These are phyloP conservation scores for Anagrus nilaparvatae DNA, from an alignment of 1,140 invertebrate species.

Conservation along the genomic window DNA sequence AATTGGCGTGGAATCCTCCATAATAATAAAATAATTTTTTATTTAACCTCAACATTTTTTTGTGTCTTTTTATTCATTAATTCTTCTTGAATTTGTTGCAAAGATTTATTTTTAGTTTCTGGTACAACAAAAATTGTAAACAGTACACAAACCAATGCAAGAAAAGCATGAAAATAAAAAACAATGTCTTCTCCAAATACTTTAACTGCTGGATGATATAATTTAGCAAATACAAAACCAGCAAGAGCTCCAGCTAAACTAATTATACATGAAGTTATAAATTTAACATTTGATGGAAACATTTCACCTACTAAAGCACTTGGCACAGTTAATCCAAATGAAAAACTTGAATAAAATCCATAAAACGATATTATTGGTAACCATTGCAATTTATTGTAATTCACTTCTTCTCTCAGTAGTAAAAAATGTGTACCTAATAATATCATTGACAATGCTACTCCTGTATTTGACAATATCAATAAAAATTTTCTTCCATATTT, in stretches of 20 bases:
- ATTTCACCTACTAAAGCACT: slow-evolving; percentile 61
- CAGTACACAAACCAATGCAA: slow-evolving; percentile 44
- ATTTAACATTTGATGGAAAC: slow-evolving; percentile 57
- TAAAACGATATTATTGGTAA: slow-evolving; percentile 17
- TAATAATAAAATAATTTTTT: too few relatives aligned
- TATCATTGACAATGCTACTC: slow-evolving; percentile 43
- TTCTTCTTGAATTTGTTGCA: slow-evolving; percentile 34
- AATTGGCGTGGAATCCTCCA: too few relatives aligned
- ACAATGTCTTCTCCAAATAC: slow-evolving; percentile 36
- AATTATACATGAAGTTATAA: slow-evolving; percentile 55
- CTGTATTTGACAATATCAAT: slow-evolving; percentile 46
- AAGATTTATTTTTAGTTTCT: slow-evolving; percentile 71
- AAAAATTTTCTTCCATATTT: slow-evolving; percentile 56
- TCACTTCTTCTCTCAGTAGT: slow-evolving; percentile 40
- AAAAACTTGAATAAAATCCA: slow-evolving; percentile 13
- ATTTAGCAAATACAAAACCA: slow-evolving; percentile 63
- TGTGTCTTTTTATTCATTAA: too few relatives aligned
- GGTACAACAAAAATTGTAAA: slow-evolving; percentile 56
- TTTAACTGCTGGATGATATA: slow-evolving; percentile 53
- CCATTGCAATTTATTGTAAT: slow-evolving; percentile 28
- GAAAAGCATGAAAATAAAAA: slow-evolving; percentile 16
- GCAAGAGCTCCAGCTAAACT: slow-evolving; percentile 58
- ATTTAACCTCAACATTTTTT: too few relatives aligned
- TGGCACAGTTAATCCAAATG: slow-evolving; percentile 56
- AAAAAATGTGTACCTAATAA: slow-evolving; percentile 52